Base-by-base conservation (phyloP, 1,140 invertebrate genomes). In the Lasioglossum albipes region DNA sequence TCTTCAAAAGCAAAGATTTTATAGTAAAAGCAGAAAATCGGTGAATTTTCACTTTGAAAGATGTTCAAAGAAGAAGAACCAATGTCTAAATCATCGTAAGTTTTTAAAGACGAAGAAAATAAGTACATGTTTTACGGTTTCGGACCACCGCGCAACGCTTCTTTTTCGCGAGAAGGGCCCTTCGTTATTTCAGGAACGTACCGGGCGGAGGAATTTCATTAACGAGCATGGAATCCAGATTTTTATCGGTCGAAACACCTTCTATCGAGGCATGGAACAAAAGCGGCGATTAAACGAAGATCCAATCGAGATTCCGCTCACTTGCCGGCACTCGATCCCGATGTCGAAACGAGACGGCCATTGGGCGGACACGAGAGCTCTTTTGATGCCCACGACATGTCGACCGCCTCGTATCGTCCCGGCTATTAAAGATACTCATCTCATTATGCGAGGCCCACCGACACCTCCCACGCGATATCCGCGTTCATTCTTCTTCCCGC, bases 341-440 rank as follows among this genome's bases (percentile, higher is more conserved):
- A 59, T 31, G 22, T 12, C 18, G 57, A 52, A 45, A 75, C 61
- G 31, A 31, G 64, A 57, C 18, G 31, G 1, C 42, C 64, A 68
- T 45, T 20, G 42, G n/a, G n/a, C 27, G 31, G 57, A 31, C 76
- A 54, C 22, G 13, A 67, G 27, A n/a, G 76, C n/a, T 16, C 42
- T 79, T 73, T 66, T 64, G 64, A 75, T 76, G 45, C 22, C 67
- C 69, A 68, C 68, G 62, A 52, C 69, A 36, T 20, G 61, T 57
- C 74, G 66, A 12, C 45, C 73, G 62, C n/a, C 79, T 62, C 69
- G 59, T 77, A 70, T 64, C 74, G 67, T 67, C 49, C 45, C 6
- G 13, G 54, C 61, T 78, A 79, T 82, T 79, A 79, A 81, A 73
- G 57, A 82, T 79, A 73, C 75, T 77, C 80, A 36, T 82, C 62